phyloP scores from a whole-genome alignment of 2,888 invertebrate species.

The Erebia ligea region DNA sequence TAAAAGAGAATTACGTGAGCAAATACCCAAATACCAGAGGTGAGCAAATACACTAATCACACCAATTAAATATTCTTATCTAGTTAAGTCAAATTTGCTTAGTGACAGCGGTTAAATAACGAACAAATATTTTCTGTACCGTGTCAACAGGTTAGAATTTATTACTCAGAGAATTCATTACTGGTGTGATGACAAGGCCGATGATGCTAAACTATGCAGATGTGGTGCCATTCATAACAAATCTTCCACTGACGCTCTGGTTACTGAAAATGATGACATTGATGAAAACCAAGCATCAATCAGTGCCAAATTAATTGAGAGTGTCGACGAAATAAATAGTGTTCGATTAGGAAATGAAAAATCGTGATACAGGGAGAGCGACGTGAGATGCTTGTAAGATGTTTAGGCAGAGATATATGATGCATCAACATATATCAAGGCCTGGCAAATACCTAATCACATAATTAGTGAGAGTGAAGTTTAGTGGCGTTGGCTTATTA shows the following conservation, averaged over 20 bases:
- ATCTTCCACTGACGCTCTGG: slow-evolving; percentile 49
- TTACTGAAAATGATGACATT: slow-evolving; percentile 34
- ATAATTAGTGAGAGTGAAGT: slow-evolving; percentile 30
- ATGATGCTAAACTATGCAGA: slow-evolving; percentile 35
- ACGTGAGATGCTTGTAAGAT: slow-evolving; percentile 45
- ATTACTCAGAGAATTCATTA: slow-evolving; percentile 61
- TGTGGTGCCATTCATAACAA: slow-evolving; percentile 40
- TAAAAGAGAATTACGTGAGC: slow-evolving; percentile 49
- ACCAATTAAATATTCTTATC: slow-evolving; percentile 74
- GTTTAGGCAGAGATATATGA: slow-evolving; percentile 60
- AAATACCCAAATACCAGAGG: slow-evolving; percentile 56
- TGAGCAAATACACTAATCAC: slow-evolving; percentile 67
- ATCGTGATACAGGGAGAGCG: slow-evolving; percentile 35
- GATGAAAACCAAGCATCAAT: slow-evolving; percentile 41
- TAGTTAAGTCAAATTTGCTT: slow-evolving; percentile 69
- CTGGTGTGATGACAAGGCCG: slow-evolving; percentile 49
- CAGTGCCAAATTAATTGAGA: slow-evolving; percentile 39
- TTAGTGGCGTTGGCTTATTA: slow-evolving; percentile 51
- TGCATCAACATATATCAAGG: slow-evolving; percentile 61
- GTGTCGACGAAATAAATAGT: slow-evolving; percentile 39
- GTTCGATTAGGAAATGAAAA: slow-evolving; percentile 46
- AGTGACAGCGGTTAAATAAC: slow-evolving; percentile 70
- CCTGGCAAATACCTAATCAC: slow-evolving; percentile 57
- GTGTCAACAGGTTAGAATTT: slow-evolving; percentile 72
- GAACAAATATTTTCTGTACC: slow-evolving; percentile 67